These are phyloP conservation scores for Scaptomyza tumidula DNA, from an alignment of 2,888 invertebrate species.

Conservation along the genomic window DNA sequence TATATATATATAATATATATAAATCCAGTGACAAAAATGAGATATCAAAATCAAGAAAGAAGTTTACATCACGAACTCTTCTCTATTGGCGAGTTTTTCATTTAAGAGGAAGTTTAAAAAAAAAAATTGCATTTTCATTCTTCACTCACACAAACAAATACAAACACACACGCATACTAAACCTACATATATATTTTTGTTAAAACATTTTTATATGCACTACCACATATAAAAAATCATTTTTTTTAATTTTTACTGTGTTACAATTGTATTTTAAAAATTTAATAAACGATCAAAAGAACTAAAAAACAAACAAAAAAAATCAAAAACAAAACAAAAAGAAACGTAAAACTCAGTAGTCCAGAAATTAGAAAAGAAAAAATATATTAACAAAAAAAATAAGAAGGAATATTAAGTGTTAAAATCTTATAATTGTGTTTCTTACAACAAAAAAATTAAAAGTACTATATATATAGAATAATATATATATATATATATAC, in stretches of 20 bases:
- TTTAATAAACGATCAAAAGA: constrained; percentile 49
- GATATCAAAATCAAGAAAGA: constrained; percentile 5
- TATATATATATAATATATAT: neutral
- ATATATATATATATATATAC: constrained; percentile 35
- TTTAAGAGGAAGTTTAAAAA: constrained; percentile 23
- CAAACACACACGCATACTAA: constrained; percentile 20
- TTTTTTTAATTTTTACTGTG: constrained; percentile 71
- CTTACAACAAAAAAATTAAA: constrained; percentile 46
- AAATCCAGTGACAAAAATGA: constrained; percentile 44
- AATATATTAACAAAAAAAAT: constrained; percentile 1
- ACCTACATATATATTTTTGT: constrained; percentile 51
- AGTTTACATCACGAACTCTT: constrained; percentile 42
- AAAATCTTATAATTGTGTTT: constrained; percentile 71
- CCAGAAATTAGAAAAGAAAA: constrained; percentile 22
- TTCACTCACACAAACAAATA: constrained; percentile 16
- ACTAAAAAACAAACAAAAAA: constrained; percentile 17
- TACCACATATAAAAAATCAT: constrained; percentile 51
- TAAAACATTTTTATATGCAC: constrained; percentile 61
- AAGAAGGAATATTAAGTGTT: constrained; percentile 59
- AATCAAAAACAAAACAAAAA: constrained; percentile 26
- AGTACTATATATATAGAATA: constrained; percentile 47
- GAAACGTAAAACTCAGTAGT: constrained; percentile 54
- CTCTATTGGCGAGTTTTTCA: constrained; percentile 20
- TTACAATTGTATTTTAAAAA: constrained; percentile 66
- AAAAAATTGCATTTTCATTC: constrained; percentile 40